Conservation (phyloP, 2,797 vertebrate genomes). For the Valencia hispanica region DNA sequence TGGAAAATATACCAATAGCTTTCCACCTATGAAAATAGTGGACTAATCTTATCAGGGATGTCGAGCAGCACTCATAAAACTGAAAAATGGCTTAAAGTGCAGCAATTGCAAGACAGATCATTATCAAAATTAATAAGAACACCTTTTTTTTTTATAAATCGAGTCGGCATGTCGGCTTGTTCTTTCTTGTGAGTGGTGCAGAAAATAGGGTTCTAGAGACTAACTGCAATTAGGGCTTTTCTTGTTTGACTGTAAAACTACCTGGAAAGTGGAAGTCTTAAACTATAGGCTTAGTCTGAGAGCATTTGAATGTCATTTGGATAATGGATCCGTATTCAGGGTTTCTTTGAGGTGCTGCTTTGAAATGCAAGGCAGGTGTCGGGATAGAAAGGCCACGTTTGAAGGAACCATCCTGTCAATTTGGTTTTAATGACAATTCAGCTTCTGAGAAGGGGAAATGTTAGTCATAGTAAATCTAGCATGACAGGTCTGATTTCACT, state of each 20-base stretch:
- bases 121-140: slow-evolving; percentile 63
- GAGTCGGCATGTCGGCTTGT: slow-evolving; percentile 39
- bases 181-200: slow-evolving; percentile 31
- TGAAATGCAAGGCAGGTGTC: slow-evolving; percentile 66
- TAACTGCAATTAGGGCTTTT: slow-evolving; percentile 59
- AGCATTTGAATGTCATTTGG: slow-evolving; percentile 68
- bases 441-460: slow-evolving; percentile 57
- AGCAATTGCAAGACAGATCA: slow-evolving; percentile 39
- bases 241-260: slow-evolving; percentile 62
- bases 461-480: slow-evolving; percentile 50
- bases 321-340: slow-evolving; percentile 62
- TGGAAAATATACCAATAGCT: slow-evolving; percentile 47
- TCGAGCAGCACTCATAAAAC: slow-evolving; percentile 17
- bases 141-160: slow-evolving; percentile 49
- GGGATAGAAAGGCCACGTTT: slow-evolving; percentile 20
- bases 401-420: slow-evolving; percentile 38
- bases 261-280: slow-evolving; percentile 41
- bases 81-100: slow-evolving; percentile 41
- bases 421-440: slow-evolving; percentile 56
- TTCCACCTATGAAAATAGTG: slow-evolving; percentile 28
- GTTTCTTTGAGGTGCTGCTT: slow-evolving; percentile 43
- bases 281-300: slow-evolving; percentile 42
- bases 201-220: slow-evolving; percentile 37
- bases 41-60: slow-evolving; percentile 45
- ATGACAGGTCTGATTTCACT: slow-evolving; percentile 47